Conservation (phyloP, 1,140 invertebrate species). For the Lordiphosa stackelbergi region DNA sequence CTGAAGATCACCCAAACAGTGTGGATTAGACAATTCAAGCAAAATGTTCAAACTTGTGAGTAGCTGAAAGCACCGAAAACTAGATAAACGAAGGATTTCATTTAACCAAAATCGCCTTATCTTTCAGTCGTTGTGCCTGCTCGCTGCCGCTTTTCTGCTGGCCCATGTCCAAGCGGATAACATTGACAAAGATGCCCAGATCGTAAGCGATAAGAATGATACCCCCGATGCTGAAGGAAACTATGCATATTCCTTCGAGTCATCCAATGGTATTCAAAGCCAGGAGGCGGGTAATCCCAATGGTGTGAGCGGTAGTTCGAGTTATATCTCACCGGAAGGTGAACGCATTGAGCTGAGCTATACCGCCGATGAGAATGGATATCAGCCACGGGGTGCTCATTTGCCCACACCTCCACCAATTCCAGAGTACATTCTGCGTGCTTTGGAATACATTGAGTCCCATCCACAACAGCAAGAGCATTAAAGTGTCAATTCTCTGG, state of each 20-base stretch:
- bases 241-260: conserved; percentile 33
- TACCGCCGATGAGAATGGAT: conserved; percentile 78
- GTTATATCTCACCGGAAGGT: conserved; percentile 61
- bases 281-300: conserved; percentile 61
- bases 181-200: conserved; percentile 58
- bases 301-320: conserved; percentile 33
- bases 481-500: conserved; percentile 2
- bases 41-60: conserved; percentile 76
- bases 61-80: conserved; percentile 13
- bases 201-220: conserved; percentile 15
- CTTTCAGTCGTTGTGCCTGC: conserved; percentile 53
- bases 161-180: conserved; percentile 60
- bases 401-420: conserved; percentile 78
- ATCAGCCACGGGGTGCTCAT: conserved; percentile 78
- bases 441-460: conserved; percentile 78
- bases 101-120: conserved; percentile 1
- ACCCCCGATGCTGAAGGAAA: conserved; percentile 61
- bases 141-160: conserved; percentile 56
- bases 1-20: conserved; percentile 60
- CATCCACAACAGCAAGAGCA: conserved; percentile 38
- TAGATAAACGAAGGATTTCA: not conserved
- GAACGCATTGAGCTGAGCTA: conserved; percentile 66
- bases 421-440: conserved; percentile 58
- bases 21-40: conserved; percentile 56
- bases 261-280: conserved; percentile 59